Conservation (phyloP, 2,797 vertebrate genomes). For the Synaphobranchus kaupii region DNA sequence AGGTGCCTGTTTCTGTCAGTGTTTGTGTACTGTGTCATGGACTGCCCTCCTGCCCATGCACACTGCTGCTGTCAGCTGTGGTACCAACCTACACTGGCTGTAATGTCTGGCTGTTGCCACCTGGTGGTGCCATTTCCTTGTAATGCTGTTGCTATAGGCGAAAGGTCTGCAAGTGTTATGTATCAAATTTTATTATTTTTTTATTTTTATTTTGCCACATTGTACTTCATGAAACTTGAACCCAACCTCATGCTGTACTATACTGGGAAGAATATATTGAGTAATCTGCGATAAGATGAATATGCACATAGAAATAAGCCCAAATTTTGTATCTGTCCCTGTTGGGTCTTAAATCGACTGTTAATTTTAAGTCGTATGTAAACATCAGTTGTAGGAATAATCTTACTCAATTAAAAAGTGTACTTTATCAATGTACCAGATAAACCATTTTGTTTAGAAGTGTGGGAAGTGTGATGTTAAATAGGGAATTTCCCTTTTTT, state of each 20-base stretch:
- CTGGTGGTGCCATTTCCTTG: slow-evolving; percentile 26
- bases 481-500: slow-evolving; percentile 17
- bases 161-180: not conserved
- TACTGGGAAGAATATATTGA: not conserved
- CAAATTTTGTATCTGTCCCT: slow-evolving; percentile 20
- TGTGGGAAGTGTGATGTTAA: not conserved
- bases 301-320: slow-evolving; percentile 26
- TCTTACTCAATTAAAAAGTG: not conserved
- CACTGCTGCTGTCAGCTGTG: slow-evolving; percentile 18
- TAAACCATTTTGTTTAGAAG: not conserved
- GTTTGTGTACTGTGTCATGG: not conserved
- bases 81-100: slow-evolving; percentile 10
- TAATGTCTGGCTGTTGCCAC: slow-evolving; percentile 25
- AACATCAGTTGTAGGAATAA: not conserved
- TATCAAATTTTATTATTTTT: slow-evolving; percentile 11
- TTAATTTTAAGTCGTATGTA: not conserved
- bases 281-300: not conserved
- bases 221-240: slow-evolving; percentile 38
- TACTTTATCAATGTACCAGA: not conserved
- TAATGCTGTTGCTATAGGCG: slow-evolving; percentile 13
- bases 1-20: slow-evolving; percentile 19
- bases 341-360: not conserved
- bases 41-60: not conserved
- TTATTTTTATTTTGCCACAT: slow-evolving; percentile 18
- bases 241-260: slow-evolving; percentile 20